Conservation (phyloP, 2,797 vertebrate species). For the Trachops cirrhosus region DNA sequence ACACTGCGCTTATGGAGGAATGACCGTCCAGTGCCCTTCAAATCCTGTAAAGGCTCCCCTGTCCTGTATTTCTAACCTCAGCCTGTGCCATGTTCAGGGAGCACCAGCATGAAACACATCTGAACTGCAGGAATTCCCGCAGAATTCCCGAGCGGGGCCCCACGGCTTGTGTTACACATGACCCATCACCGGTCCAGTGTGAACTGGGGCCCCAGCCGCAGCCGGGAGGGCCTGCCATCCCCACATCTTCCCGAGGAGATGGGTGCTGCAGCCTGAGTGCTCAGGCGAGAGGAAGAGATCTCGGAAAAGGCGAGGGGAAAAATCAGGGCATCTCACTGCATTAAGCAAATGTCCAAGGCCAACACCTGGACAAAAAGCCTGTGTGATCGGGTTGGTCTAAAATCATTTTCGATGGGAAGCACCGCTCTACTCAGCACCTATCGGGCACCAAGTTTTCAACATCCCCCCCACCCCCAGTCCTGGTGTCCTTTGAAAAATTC, state of each 20-base stretch:
- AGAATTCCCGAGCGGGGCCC: background rate
- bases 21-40: background rate
- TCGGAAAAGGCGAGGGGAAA: background rate
- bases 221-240: background rate
- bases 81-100: background rate
- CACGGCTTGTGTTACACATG: fast-evolving
- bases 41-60: background rate
- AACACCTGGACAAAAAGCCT: background rate
- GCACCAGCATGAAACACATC: background rate
- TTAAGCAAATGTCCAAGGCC: background rate
- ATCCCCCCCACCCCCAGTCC: fast-evolving
- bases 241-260: background rate
- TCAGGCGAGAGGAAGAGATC: background rate
- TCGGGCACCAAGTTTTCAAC: background rate
- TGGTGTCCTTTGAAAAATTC: background rate
- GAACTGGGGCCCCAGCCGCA: background rate
- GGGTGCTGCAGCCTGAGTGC: background rate
- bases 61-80: background rate
- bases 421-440: background rate
- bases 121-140: background rate
- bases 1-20: background rate
- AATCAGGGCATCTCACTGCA: background rate
- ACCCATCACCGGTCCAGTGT: fast-evolving
- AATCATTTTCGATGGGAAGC: background rate
- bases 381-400: background rate